Evolutionary conservation across 1,140 invertebrate species (phyloP).

Genomic region (Drosophila murphyi): DNA sequence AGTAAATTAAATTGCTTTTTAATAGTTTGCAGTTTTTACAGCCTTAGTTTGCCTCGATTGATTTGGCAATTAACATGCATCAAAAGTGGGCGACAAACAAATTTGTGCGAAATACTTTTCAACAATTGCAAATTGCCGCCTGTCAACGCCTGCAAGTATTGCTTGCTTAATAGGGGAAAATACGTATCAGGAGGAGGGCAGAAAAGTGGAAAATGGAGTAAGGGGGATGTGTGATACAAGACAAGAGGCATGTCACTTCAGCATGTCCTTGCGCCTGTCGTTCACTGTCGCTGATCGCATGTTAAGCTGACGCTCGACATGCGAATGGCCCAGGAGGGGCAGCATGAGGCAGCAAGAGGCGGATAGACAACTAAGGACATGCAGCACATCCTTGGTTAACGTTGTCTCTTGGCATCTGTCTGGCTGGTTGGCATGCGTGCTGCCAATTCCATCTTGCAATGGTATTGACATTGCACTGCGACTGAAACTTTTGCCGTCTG

Average conservation of each 20-base stretch:
- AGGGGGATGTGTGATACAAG: background rate
- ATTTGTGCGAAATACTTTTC: constrained; percentile 56
- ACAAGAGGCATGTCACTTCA: constrained; percentile 10
- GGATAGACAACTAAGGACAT: constrained; percentile 12
- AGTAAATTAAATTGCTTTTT: constrained; percentile 75
- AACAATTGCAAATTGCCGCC: constrained; percentile 60
- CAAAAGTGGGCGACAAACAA: constrained; percentile 37
- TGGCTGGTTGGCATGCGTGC: constrained; percentile 32
- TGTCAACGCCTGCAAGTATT: constrained; percentile 56
- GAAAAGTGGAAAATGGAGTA: background rate
- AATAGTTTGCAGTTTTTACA: constrained; percentile 58
- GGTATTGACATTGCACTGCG: constrained; percentile 65
- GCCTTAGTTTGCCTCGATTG: constrained; percentile 57
- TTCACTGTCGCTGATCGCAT: constrained; percentile 65
- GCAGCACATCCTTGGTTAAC: constrained; percentile 31
- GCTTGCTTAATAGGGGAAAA: background rate
- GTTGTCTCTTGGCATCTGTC: constrained; percentile 2
- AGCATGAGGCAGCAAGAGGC: background rate
- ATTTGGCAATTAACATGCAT: constrained; percentile 71
- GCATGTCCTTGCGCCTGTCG: constrained; percentile 43
- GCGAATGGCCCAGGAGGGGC: constrained; percentile 16
- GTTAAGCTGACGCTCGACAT: constrained; percentile 62
- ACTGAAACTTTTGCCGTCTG: constrained; percentile 21
- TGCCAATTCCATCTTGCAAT: constrained; percentile 62
- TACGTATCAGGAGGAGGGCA: background rate